Base-by-base conservation (phyloP, 1,140 invertebrate genomes). In the Aphaenogaster floridana region DNA sequence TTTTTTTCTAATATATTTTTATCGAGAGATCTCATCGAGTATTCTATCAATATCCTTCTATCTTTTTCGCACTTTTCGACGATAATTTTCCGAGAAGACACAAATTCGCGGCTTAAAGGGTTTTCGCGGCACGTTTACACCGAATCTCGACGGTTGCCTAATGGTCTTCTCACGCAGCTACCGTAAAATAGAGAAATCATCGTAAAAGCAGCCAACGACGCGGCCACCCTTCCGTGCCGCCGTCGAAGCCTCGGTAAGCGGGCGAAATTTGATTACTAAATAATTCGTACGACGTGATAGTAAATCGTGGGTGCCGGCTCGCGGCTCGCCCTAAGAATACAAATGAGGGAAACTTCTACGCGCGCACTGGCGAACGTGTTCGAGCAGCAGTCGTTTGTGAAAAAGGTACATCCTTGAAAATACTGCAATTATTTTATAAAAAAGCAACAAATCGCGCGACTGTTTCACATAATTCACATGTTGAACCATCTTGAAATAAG, bases 171-270 rank as follows among this genome's bases (percentile, higher is more conserved):
- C 94, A 94, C 94, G 94, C 92, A 89, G 74, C 86, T 90, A 93
- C 93, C 94, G 94, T 95, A 95, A 95, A 95, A 95, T 95, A 95
- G 94, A 95, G 94, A 95, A 95, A 95, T 95, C 94, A 95, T 94
- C 92, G 88, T 93, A 93, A 93, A 92, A 91, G 89, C 84, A 90
- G 87, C 71, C 78, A 79, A 78, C 89, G 88, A 90, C 86, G 85
- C 45, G 54, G n/a, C 54, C 86, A 84, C 89, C 85, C 88, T 87
- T 79, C 79, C 74, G 21, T 54, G 63, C 61, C 71, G 61, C 36
- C 59, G 63, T 72, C 71, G 88, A 78, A 89, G 78, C 79, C 69
- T 90, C 88, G 85, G 48, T 66, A 87, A 84, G 78, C 88, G 88
- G 89, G 90, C 86, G 92, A 95, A 94, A 95, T 95, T 95, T 95